Conservation (phyloP, 2,888 invertebrate species). For the Monochamus alternatus region DNA sequence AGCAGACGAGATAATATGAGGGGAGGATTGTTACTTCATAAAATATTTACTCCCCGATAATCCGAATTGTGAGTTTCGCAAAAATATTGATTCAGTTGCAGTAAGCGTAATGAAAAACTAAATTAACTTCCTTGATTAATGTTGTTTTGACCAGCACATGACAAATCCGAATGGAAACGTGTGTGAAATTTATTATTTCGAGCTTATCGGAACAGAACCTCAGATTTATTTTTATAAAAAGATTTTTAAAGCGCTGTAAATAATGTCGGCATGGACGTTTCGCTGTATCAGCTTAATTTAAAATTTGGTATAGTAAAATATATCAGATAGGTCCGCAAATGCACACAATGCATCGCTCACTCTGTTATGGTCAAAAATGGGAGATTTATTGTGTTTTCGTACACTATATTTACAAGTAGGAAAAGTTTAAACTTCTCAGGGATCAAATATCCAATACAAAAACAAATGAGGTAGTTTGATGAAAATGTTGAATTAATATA, state of each 20-base stretch:
- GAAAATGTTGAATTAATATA: too few species aligned
- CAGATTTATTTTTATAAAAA: slow-evolving; percentile 26
- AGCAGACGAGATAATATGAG: slow-evolving; percentile 24
- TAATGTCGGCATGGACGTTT: slow-evolving; percentile 26
- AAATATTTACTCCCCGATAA: slow-evolving; percentile 52
- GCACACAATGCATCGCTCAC: slow-evolving; percentile 5
- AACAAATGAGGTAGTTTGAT: too few species aligned
- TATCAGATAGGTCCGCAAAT: not conserved
- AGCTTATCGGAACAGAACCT: slow-evolving; percentile 30
- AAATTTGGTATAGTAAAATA: not conserved
- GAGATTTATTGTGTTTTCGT: not conserved
- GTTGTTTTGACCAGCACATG: slow-evolving; percentile 35
- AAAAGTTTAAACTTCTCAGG: not conserved
- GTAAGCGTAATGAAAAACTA: slow-evolving; percentile 9
- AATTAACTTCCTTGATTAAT: slow-evolving; percentile 32
- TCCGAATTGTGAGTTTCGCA: slow-evolving; percentile 38
- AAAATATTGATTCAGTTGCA: slow-evolving; percentile 35
- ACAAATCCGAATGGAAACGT: slow-evolving; percentile 30
- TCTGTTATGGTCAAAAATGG: slow-evolving; percentile 4
- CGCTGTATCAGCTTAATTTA: slow-evolving; percentile 25
- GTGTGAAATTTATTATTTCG: slow-evolving; percentile 35
- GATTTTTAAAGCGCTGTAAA: slow-evolving; percentile 30
- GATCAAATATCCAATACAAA: too few species aligned
- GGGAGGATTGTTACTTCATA: slow-evolving; percentile 40
- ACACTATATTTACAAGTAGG: not conserved